A percentile compares a stretch with the other conserved stretches of the same genome.
Evolutionary conservation across 2,888 invertebrate species (phyloP).

Genomic region (Clepsis dumicolana): DNA sequence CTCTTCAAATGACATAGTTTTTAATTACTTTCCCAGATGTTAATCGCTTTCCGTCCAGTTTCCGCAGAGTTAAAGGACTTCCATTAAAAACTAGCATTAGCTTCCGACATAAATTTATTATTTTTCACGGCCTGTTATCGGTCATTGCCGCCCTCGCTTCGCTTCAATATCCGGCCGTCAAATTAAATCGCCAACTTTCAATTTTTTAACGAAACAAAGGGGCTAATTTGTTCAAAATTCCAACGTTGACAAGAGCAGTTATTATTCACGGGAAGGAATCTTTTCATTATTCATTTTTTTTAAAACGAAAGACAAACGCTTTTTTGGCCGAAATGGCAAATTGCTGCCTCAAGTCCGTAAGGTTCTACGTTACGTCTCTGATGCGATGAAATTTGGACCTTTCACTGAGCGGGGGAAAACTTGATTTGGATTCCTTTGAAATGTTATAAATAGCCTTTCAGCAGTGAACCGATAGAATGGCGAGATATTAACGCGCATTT

Average conservation of each 20-base stretch:
- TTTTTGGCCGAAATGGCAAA: conserved; percentile 52
- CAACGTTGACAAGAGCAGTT: conserved; percentile 49
- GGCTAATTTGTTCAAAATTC: conserved; percentile 64
- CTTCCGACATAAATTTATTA: not conserved
- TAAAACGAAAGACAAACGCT: conserved; percentile 57
- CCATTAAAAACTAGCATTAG: not conserved
- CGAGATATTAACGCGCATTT: conserved; percentile 62
- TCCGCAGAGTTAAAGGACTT: not conserved
- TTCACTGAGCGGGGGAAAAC: not conserved
- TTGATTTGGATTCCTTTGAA: not conserved
- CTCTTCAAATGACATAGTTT: not conserved
- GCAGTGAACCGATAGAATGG: not conserved
- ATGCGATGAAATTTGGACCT: not conserved
- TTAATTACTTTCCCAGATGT: not conserved
- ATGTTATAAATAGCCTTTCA: not conserved
- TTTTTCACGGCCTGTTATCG: conserved; percentile 8
- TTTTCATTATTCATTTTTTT: conserved; percentile 54
- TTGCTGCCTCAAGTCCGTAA: conserved; percentile 39
- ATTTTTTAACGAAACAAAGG: conserved; percentile 59
- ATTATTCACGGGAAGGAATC: conserved; percentile 46
- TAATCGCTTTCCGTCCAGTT: not conserved
- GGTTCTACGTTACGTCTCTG: not conserved
- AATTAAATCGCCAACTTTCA: conserved; percentile 50
- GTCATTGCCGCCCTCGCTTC: not conserved
- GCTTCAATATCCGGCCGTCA: conserved; percentile 25